A percentile compares a stretch with the other conserved stretches of the same genome.
Conservation (phyloP, 2,888 invertebrate genomes). For the Athrips mouffetella region DNA sequence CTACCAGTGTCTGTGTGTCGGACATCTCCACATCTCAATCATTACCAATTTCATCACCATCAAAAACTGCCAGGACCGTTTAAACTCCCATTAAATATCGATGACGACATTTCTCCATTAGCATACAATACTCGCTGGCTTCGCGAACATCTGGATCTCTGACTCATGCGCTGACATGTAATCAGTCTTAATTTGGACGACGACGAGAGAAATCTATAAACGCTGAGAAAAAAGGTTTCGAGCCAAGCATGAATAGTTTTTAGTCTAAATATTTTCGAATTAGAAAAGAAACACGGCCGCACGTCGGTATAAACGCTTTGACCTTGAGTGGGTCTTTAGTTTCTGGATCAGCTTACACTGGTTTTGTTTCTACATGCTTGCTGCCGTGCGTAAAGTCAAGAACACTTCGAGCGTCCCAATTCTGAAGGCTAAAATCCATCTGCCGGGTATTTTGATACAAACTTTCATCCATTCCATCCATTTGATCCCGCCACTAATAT, state of each 20-base stretch:
- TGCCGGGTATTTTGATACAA: not conserved
- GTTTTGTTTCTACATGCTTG: too few species aligned
- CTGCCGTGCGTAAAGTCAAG: too few species aligned
- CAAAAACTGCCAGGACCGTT: constrained; percentile 32
- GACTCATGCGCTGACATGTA: constrained; percentile 37
- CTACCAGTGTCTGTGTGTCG: too few species aligned
- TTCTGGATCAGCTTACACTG: too few species aligned
- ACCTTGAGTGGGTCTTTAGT: too few species aligned
- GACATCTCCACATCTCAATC: not conserved
- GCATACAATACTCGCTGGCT: constrained; percentile 55
- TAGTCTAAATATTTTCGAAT: not conserved
- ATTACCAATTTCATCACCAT: not conserved
- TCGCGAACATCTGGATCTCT: constrained; percentile 37
- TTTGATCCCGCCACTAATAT: too few species aligned
- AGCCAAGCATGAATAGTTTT: not conserved
- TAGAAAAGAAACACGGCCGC: not conserved
- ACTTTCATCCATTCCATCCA: not conserved
- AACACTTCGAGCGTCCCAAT: too few species aligned
- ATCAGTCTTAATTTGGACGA: constrained; percentile 31
- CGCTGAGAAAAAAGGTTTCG: not conserved
- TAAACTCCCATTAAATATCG: constrained; percentile 44
- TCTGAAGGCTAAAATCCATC: not conserved
- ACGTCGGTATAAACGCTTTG: too few species aligned
- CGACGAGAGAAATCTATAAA: constrained; percentile 13
- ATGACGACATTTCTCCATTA: constrained; percentile 45